These are phyloP conservation scores for Ficedula albicollis DNA, from an alignment of 2,797 vertebrate genomes.

Conservation along the genomic window DNA sequence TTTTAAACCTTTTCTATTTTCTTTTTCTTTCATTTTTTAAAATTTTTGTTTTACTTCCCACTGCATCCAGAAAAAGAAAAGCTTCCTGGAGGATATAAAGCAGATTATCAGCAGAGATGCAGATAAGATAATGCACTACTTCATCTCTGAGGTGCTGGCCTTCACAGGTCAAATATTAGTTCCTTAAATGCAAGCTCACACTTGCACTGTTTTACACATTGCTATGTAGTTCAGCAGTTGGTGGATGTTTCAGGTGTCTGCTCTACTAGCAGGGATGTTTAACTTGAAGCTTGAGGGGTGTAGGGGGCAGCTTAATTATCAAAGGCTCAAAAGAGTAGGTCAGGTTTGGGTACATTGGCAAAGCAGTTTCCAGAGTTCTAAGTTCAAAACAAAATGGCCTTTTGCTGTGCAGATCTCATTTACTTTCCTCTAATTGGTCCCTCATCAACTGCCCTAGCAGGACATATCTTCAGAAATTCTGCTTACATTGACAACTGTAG, in stretches of 20 bases:
- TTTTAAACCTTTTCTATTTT: too few relatives aligned
- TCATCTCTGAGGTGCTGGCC: neutral
- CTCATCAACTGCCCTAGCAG: neutral
- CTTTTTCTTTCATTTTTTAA: neutral
- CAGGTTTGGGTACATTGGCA: neutral
- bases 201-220: neutral
- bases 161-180: neutral
- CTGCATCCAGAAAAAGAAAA: neutral
- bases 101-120: neutral
- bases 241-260: neutral
- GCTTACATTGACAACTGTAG: neutral
- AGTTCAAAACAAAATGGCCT: neutral
- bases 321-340: neutral
- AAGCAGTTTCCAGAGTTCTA: neutral
- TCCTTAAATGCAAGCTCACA: neutral
- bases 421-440: conserved; percentile 18
- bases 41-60: neutral
- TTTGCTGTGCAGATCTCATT: neutral
- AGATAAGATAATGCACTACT: neutral
- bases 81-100: neutral
- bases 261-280: neutral
- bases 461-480: neutral
- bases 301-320: neutral
- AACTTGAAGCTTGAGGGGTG: neutral
- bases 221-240: neutral